Percentiles rank a stretch among this genome's conserved stretches.
Conservation (phyloP, 1,140 invertebrate species). For the Neotoxoptera formosana region DNA sequence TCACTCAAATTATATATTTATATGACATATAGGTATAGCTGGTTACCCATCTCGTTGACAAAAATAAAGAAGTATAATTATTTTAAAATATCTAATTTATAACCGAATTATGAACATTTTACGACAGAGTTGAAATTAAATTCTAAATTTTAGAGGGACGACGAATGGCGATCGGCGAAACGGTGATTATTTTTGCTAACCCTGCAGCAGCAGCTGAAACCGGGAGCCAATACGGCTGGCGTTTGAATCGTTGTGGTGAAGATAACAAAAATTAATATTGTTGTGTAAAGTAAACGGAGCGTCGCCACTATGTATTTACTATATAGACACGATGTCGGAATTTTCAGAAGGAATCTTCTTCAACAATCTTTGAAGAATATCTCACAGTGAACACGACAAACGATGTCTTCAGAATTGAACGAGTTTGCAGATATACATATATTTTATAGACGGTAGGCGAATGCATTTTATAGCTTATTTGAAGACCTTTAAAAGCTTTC, state of each 20-base stretch:
- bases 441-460: neutral
- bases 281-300: neutral
- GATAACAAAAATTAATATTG: neutral
- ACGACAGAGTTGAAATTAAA: too few relatives aligned
- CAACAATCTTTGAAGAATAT: neutral
- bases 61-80: neutral
- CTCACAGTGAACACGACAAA: too few relatives aligned
- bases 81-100: neutral
- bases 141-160: too few relatives aligned
- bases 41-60: neutral
- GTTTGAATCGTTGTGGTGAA: neutral
- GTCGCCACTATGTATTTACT: neutral
- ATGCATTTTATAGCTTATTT: neutral
- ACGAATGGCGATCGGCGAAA: neutral
- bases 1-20: neutral
- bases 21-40: too few relatives aligned
- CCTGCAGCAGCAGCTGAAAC: neutral
- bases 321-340: neutral
- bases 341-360: neutral
- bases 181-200: neutral
- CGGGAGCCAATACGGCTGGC: neutral
- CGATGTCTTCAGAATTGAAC: neutral
- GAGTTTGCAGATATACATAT: neutral
- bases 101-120: too few relatives aligned
- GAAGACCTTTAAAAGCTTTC: neutral